Percentiles rank a stretch among this genome's conserved stretches.
These are phyloP conservation scores for Protodeltote pygarga DNA, from an alignment of 2,888 invertebrate species.

Conservation along the genomic window DNA sequence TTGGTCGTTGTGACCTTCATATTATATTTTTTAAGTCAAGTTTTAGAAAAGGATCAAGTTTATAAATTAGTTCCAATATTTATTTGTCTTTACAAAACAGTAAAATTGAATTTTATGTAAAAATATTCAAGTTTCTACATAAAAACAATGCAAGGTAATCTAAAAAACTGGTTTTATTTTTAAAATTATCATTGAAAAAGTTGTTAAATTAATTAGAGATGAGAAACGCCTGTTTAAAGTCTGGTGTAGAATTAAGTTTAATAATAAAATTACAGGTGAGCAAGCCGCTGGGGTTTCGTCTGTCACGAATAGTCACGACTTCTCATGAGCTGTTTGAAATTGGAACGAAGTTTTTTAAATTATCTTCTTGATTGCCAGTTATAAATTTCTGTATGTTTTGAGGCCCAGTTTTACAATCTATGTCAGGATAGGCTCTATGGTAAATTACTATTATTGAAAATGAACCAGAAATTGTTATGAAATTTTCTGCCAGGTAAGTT, in stretches of 20 bases:
- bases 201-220: slow-evolving; percentile 32
- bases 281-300: slow-evolving; percentile 45
- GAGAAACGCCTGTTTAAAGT: slow-evolving; percentile 38
- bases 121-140: too few relatives aligned
- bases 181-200: slow-evolving; percentile 29
- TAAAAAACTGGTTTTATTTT: slow-evolving; percentile 15
- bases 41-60: too few relatives aligned
- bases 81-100: too few relatives aligned
- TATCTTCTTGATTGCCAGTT: slow-evolving; percentile 24
- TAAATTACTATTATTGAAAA: too few relatives aligned
- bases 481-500: too few relatives aligned
- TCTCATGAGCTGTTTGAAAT: slow-evolving; percentile 51
- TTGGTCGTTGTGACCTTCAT: too few relatives aligned
- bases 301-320: slow-evolving; percentile 66
- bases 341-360: slow-evolving; percentile 35
- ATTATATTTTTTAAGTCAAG: too few relatives aligned
- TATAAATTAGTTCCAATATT: too few relatives aligned
- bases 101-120: too few relatives aligned
- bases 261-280: slow-evolving; percentile 55
- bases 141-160: not conserved
- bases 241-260: slow-evolving; percentile 43
- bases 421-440: too few relatives aligned
- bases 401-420: not conserved
- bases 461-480: too few relatives aligned
- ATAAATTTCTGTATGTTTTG: not conserved